phyloP scores from a whole-genome alignment of 2,888 invertebrate species.

The Lampropteryx suffumata region DNA sequence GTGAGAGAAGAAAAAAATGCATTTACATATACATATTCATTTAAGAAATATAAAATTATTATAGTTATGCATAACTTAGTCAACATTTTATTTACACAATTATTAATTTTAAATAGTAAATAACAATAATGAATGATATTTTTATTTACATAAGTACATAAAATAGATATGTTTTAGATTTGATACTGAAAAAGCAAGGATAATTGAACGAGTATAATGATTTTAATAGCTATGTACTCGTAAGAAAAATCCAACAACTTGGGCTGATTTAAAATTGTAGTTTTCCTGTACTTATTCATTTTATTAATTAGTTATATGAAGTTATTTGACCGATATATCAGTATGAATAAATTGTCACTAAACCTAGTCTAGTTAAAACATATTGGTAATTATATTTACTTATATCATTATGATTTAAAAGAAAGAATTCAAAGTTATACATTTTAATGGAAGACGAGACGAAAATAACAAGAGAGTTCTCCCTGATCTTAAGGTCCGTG shows the following conservation, averaged over 20 bases:
- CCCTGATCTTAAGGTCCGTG: constrained; percentile 32
- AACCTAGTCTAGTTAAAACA: constrained; percentile 6
- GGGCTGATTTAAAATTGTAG: no score
- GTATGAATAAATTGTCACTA: constrained; percentile 1
- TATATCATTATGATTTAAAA: constrained; percentile 6
- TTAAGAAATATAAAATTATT: constrained; percentile 39
- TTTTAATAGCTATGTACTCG: not conserved
- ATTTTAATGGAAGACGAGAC: constrained; percentile 67
- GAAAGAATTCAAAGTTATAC: constrained; percentile 34
- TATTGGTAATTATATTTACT: not conserved
- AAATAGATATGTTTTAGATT: constrained; percentile 78
- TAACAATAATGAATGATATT: constrained; percentile 54
- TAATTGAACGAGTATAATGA: not conserved
- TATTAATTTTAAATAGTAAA: constrained; percentile 58
- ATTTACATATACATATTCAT: constrained; percentile 26
- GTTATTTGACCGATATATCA: not conserved
- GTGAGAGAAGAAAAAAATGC: constrained; percentile 67
- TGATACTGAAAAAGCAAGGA: constrained; percentile 24
- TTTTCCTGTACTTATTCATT: no score
- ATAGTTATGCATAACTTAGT: constrained; percentile 39
- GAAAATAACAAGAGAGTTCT: constrained; percentile 48
- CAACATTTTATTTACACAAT: constrained; percentile 59
- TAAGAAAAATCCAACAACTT: not conserved
- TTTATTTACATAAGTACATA: constrained; percentile 62
- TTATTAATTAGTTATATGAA: no score